Evolutionary conservation across 2,797 vertebrate genomes (phyloP).

Genomic region (Peromyscus melanophrys): DNA sequence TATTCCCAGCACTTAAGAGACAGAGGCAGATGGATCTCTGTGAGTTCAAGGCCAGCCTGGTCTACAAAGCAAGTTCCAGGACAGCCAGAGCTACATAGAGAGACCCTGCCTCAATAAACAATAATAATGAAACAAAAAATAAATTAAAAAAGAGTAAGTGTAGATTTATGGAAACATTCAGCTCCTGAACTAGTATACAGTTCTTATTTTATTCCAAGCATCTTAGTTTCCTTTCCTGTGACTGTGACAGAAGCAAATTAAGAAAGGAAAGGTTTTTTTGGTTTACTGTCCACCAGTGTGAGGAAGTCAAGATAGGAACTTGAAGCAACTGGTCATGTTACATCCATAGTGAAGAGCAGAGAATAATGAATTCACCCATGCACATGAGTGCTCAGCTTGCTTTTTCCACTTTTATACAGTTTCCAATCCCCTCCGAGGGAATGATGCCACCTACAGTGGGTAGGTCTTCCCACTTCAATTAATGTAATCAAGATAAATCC

Average conservation of each 20-base stretch:
- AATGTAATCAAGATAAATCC: not conserved
- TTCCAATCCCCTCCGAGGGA: not conserved
- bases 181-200: not conserved
- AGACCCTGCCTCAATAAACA: not conserved
- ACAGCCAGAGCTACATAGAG: not conserved
- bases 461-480: not conserved
- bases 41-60: not conserved
- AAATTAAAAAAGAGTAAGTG: not conserved
- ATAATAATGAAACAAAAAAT: not conserved
- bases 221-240: not conserved
- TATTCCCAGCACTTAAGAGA: not conserved
- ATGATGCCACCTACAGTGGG: not conserved
- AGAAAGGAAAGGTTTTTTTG: not conserved
- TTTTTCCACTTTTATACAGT: not conserved
- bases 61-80: not conserved
- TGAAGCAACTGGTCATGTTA: not conserved
- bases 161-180: not conserved
- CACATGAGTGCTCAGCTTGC: not conserved
- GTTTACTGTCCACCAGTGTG: not conserved
- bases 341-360: not conserved
- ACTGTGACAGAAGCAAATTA: not conserved
- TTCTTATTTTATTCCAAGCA: slow-evolving; percentile 39
- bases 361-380: not conserved
- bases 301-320: not conserved
- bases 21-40: not conserved